These are phyloP conservation scores for Capitulum mitella DNA, from an alignment of 2,888 invertebrate species.

Conservation along the genomic window DNA sequence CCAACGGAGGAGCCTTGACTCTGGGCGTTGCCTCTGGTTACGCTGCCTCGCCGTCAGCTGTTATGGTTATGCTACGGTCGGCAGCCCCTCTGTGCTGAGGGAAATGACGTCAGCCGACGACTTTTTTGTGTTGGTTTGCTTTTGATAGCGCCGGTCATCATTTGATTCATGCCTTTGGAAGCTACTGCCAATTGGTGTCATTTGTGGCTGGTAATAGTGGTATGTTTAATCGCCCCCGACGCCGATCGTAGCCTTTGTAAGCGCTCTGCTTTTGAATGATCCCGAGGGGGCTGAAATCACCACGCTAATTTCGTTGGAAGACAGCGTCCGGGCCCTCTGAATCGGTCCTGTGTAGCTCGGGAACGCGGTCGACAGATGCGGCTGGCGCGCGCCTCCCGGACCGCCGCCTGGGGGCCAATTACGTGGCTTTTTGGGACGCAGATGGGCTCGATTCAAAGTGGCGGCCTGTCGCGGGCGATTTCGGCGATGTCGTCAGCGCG, in stretches of 20 bases:
- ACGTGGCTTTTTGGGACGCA: neutral
- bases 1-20: too few species aligned
- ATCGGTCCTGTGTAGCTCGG: neutral
- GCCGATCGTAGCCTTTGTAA: neutral
- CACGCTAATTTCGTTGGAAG: neutral
- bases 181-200: too few species aligned
- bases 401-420: neutral
- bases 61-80: too few species aligned
- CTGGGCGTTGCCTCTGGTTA: too few species aligned
- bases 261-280: neutral
- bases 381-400: neutral
- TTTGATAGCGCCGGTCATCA: too few species aligned
- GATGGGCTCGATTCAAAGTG: neutral
- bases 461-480: neutral
- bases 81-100: too few species aligned
- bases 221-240: too few species aligned
- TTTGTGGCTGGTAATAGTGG: too few species aligned
- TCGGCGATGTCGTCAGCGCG: neutral
- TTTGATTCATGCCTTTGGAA: too few species aligned
- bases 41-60: too few species aligned
- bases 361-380: neutral
- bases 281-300: neutral
- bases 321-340: neutral
- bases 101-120: too few species aligned
- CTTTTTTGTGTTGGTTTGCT: too few species aligned